Percentiles rank a stretch among this genome's conserved stretches.
Conservation (phyloP, 1,140 invertebrate genomes). For the Ostrea denselamellosa region DNA sequence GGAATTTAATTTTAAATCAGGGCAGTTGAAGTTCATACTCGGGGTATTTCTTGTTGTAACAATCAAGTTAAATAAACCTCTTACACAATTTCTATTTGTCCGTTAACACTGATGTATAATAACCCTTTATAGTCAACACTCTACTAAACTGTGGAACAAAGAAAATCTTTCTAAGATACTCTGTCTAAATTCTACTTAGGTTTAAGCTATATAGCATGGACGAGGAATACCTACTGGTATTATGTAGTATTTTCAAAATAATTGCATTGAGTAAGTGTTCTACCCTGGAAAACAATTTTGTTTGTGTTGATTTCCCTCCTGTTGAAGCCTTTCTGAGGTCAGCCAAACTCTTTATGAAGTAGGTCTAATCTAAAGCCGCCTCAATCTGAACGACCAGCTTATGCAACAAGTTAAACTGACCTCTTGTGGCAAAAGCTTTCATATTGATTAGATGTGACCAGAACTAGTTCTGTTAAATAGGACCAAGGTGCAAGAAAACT, state of each 20-base stretch:
- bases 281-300: too few relatives aligned
- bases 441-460: background rate
- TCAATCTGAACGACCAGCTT: background rate
- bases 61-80: background rate
- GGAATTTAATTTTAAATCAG: conserved; percentile 11
- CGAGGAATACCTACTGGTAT: too few relatives aligned
- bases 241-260: too few relatives aligned
- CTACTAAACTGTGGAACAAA: too few relatives aligned
- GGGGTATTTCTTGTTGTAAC: background rate
- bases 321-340: too few relatives aligned
- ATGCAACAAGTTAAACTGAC: background rate
- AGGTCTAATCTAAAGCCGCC: background rate
- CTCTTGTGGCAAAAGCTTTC: background rate
- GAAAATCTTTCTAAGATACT: too few relatives aligned
- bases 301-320: too few relatives aligned
- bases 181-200: too few relatives aligned
- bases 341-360: too few relatives aligned
- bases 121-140: background rate
- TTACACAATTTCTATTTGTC: background rate
- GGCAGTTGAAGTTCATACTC: background rate
- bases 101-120: background rate
- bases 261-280: too few relatives aligned
- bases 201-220: too few relatives aligned
- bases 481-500: background rate
- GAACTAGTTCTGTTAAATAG: background rate